phyloP scores from a whole-genome alignment of 1,140 invertebrate species.

The Melipona quadrifasciata region DNA sequence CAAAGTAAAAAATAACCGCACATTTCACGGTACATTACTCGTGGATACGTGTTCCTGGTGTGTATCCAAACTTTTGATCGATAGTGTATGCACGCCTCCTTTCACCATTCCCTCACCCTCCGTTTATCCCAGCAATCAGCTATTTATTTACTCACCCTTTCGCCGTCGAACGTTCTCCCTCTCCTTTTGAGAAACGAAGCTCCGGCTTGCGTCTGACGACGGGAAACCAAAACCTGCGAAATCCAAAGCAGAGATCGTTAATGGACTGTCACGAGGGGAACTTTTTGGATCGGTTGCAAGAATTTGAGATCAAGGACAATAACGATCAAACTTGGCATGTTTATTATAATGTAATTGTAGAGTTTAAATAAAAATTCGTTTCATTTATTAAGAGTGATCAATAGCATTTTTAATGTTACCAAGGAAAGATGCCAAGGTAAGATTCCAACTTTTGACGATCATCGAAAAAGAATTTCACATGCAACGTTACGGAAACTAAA shows the following conservation, averaged over 20 bases:
- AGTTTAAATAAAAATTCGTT: neutral
- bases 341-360: neutral
- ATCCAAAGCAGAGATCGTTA: neutral
- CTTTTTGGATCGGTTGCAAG: no score
- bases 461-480: no score
- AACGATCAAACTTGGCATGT: neutral
- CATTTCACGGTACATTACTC: conserved; percentile 15
- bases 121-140: conserved; percentile 7
- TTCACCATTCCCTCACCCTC: neutral
- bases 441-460: no score
- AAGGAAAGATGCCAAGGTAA: no score
- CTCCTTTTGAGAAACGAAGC: neutral
- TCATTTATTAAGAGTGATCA: no score
- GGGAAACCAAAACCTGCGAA: neutral
- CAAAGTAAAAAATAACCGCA: conserved; percentile 4
- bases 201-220: conserved; percentile 2
- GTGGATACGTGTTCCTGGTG: neutral
- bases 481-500: no score
- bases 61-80: conserved; percentile 32
- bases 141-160: conserved; percentile 25
- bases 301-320: neutral
- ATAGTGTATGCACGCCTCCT: neutral
- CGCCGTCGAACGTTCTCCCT: neutral
- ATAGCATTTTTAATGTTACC: no score
- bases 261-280: neutral